Percentiles rank a stretch among this genome's conserved stretches.
These are phyloP conservation scores for Sturmia bella DNA, from an alignment of 2,888 invertebrate species.

Conservation along the genomic window DNA sequence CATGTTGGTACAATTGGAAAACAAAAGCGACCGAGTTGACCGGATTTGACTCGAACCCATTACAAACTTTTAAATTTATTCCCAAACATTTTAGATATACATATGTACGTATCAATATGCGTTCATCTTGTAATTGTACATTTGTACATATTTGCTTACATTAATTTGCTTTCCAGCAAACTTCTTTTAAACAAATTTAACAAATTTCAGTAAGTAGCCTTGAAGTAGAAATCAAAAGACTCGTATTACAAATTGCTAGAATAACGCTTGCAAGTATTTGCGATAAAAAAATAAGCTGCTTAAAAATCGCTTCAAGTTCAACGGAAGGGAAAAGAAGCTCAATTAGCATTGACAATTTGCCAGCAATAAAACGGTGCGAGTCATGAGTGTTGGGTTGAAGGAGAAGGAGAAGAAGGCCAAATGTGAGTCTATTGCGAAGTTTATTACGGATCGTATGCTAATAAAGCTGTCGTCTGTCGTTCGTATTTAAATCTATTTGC, in stretches of 20 bases:
- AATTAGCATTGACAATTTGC: slow-evolving; percentile 41
- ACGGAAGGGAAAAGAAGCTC: slow-evolving; percentile 31
- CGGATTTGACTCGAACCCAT: too few relatives aligned
- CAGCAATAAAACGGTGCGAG: slow-evolving; percentile 2
- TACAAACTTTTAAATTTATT: too few relatives aligned
- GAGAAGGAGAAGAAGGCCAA: background rate
- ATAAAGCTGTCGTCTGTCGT: slow-evolving; percentile 77
- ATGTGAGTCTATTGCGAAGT: slow-evolving; percentile 34
- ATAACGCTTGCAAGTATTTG: background rate
- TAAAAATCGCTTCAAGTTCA: slow-evolving; percentile 37
- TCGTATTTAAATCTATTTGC: slow-evolving; percentile 54
- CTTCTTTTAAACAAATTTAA: too few relatives aligned
- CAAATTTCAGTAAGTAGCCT: too few relatives aligned
- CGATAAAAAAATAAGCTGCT: slow-evolving; percentile 16
- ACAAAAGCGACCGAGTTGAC: background rate
- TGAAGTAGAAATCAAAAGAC: background rate
- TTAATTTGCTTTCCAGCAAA: too few relatives aligned
- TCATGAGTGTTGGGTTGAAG: background rate
- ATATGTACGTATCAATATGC: too few relatives aligned
- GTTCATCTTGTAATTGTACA: too few relatives aligned
- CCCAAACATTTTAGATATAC: too few relatives aligned
- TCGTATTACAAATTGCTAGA: background rate
- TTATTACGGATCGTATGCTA: slow-evolving; percentile 79
- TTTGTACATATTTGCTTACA: too few relatives aligned
- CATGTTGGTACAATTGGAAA: slow-evolving; percentile 8